Evolutionary conservation across 2,888 invertebrate genomes (phyloP), one percentile per base, ranked within the genome.

Genomic region (Dolichomitus sp.): DNA sequence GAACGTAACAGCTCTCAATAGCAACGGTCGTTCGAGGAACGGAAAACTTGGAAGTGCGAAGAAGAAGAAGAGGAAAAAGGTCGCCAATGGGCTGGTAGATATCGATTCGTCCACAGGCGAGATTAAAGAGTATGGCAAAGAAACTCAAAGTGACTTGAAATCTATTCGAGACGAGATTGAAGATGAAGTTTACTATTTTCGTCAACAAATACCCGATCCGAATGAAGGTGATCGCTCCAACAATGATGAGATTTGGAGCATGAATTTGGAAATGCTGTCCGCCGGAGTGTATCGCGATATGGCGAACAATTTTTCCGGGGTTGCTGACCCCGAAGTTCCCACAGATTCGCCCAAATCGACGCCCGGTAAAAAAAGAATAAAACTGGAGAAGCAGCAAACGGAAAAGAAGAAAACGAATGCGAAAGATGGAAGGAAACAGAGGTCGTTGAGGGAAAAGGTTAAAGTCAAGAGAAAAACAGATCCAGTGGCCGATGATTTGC

Each of bases 221-320:
- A 80, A 85, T 12, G 59, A 87, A 9, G 85, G 83, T 7, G 61
- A 61, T 11, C 61, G 61, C 33, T 54, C 59, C 9, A 84, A 80
- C 19, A 75, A 83, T 14, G 89, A 88, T 27, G 89, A 88, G 9
- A 72, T 88, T 1, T 70, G 54, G 33, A 52, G 14, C 33, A 70
- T 61, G 23, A 83, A 74, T 59, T 57, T 77, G 73, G 81, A 81
- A 27, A 81, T 78, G 50, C 69, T 80, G 17, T 76, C 82, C 1
- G 79, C 66, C 65, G 85, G 80, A 48, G 80, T 85, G 17, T 79
- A 84, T 70, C 76, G 80, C 40, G 84, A 83, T 9, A 86, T 84
- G 84, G 84, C 83, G 1, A 83, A 84, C 27, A 84, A 85, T 74
- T 89, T 27, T 89, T 88, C 66, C 73, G 87, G 37, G 81, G 86